phyloP scores from a whole-genome alignment of 2,888 invertebrate genomes.

The Drosophila eohydei region DNA sequence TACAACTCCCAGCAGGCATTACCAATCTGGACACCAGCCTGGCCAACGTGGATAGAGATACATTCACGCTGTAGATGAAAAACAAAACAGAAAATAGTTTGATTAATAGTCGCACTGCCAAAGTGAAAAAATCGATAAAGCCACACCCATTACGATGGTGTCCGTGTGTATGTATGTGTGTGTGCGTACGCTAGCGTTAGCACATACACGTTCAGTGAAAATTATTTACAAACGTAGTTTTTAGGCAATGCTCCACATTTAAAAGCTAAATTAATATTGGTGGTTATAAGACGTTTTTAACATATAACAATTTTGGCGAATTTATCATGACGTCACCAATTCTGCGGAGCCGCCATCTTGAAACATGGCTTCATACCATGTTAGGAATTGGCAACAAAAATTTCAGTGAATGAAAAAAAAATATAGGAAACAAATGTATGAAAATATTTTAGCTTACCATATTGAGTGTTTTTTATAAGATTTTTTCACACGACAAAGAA shows the following conservation, averaged over 20 bases:
- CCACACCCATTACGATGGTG: conserved; percentile 58
- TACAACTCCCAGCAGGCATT: conserved; percentile 96
- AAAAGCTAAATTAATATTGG: background rate
- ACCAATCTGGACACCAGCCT: conserved; percentile 95
- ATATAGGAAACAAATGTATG: background rate
- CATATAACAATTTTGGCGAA: background rate
- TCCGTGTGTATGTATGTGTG: background rate
- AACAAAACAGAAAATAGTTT: conserved; percentile 4
- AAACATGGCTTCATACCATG: background rate
- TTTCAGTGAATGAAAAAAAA: background rate
- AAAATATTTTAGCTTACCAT: conserved; percentile 78
- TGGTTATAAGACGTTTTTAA: background rate
- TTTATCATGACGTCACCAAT: conserved; percentile 64
- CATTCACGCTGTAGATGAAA: conserved; percentile 88
- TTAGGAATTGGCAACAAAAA: background rate
- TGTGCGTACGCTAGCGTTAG: conserved; percentile 4
- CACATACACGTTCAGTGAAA: conserved; percentile 1
- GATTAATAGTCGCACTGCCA: background rate
- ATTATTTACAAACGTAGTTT: background rate
- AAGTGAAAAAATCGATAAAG: conserved; percentile 57
- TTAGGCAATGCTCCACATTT: background rate
- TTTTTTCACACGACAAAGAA: conserved; percentile 75
- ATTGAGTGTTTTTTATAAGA: conserved; percentile 72
- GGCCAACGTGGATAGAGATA: conserved; percentile 92
- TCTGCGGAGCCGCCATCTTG: conserved; percentile 55